Base-by-base conservation (phyloP, 2,797 vertebrate species). In the Eidolon dupreanum region DNA sequence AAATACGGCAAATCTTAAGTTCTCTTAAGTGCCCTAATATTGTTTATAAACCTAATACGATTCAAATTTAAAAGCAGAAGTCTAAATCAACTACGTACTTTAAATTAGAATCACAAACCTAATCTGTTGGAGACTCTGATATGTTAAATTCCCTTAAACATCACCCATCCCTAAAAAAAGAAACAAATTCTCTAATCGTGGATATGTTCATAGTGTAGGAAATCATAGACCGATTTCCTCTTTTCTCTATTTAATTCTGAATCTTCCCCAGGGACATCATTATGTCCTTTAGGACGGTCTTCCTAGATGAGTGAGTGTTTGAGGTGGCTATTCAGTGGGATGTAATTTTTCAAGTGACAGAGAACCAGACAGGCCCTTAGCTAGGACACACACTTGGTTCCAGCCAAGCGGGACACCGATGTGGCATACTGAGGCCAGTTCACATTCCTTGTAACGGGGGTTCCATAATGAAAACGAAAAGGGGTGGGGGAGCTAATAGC, bases 21-120 rank as follows among this genome's bases (percentile, higher is more conserved):
- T 94, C 79, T 92, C 41, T 13, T 93, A 93, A 91, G 91, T 74
- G 26, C 79, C 90, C 43, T 93, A 74, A 66, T 75, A 82, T 89
- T 93, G 55, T 81, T 95, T 85, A 82, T 95, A 85, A 96, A 78
- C 36, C 26, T 83, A 57, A 46, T 90, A 65, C 0, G 1, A 94
- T 96, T 96, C 93, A 49, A 85, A 77, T 94, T 84, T 85, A 95
- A 90, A 96, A 96, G 93, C 38, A n/a, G 28, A 92, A 90, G 85
- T 57, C 66, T 88, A 77, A 94, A 88, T 95, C 65, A 92, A 68
- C n/a, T 11, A 43, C 5, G 15, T 38, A 22, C 68, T 95, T 93
- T 96, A 70, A 90, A 93, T 97, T 96, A 96, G 68, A 90, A 90
- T 95, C 77, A 83, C 86, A 94, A 70, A 94, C 93, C 26, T 84